Base-by-base conservation (phyloP, 1,140 invertebrate genomes). In the Zaprionus vittiger region DNA sequence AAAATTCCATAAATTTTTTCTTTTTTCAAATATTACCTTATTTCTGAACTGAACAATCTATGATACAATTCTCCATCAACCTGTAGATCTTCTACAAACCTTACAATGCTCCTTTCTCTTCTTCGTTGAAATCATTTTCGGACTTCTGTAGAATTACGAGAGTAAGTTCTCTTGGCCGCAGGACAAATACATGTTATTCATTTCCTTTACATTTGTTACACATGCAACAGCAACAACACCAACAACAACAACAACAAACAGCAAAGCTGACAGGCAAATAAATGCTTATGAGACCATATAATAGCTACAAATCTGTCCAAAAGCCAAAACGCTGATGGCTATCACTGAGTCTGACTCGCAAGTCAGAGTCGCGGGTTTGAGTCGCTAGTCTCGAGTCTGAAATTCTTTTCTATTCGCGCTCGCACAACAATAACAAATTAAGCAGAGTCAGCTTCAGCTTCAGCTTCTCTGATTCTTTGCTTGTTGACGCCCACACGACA, bases 221-320 rank as follows among this genome's bases (percentile, higher is more conserved):
- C 41, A 47, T 47, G n/a, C 41, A 47, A 47, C 41, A 56, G 41
- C 20, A 56, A 57, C 4, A 66, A 59, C n/a, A 62, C 28, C 5
- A 56, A 54, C 20, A 56, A 57, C 4, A 66, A 59, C n/a, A 62
- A 47, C 5, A 62, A 47, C 7, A 17, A 66, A 47, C 9, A 4
- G 5, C 47, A 72, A 77, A 77, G 28, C 57, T 72, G 68, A 76
- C 68, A 76, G 69, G 61, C 73, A 76, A 76, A 76, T 76, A 76
- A 76, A 76, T 76, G 73, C 73, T 76, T 72, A 76, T 76, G 73
- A 72, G 73, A 72, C 69, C 73, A 73, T 67, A 85, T 85, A 85
- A 85, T 82, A 79, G 83, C 83, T 66, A 83, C 83, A 86, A 85
- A 85, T 85, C 76, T 86, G 79, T 85, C 77, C 41, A 20, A 52